Conservation (phyloP, 2,113 vertebrate genomes). For the Megaptera novaeangliae region DNA sequence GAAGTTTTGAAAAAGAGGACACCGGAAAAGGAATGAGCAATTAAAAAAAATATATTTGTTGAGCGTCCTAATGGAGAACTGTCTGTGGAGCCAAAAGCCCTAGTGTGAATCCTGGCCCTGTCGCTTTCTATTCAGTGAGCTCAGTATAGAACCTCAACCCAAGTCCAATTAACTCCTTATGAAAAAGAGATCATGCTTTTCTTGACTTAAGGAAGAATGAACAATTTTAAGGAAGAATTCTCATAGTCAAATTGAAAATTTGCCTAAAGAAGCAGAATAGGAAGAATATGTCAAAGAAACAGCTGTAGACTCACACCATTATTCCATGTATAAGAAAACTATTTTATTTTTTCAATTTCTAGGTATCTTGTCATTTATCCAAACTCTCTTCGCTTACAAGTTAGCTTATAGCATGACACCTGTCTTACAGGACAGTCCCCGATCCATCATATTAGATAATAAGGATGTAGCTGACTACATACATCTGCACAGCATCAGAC, state of each 20-base stretch:
- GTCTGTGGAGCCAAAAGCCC: background rate
- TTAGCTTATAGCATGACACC: background rate
- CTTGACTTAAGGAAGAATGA: background rate
- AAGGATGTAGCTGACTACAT: background rate
- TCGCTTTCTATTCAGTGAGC: background rate
- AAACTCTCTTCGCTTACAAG: background rate
- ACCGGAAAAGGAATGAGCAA: background rate
- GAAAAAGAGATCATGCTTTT: background rate
- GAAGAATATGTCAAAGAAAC: background rate
- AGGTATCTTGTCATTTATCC: background rate
- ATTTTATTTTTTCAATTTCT: background rate
- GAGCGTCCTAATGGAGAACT: background rate
- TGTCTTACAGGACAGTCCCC: background rate
- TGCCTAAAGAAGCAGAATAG: background rate
- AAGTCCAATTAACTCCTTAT: background rate
- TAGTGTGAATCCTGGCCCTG: background rate
- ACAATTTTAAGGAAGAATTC: background rate
- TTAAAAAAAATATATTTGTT: too few species aligned
- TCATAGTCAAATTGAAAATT: background rate
- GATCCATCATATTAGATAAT: background rate
- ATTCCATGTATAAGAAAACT: background rate
- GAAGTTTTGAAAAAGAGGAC: background rate
- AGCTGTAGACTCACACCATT: background rate
- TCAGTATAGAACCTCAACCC: background rate
- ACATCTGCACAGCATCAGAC: background rate